A percentile compares a stretch with the other conserved stretches of the same genome.
phyloP scores from a whole-genome alignment of 2,888 invertebrate genomes.

The Chrysopilus asiliformis region DNA sequence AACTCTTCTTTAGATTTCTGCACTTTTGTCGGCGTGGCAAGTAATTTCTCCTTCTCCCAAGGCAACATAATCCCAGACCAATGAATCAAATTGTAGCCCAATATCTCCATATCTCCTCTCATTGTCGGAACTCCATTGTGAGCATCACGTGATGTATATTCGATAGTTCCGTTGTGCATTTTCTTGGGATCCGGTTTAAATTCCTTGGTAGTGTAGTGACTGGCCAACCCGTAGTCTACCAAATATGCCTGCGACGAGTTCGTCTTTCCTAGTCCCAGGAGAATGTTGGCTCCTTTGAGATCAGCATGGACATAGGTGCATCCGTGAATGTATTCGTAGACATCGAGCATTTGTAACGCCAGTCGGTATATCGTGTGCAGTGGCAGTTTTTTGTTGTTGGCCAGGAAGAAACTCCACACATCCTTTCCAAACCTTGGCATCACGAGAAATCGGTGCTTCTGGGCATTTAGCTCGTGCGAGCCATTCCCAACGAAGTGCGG shows the following conservation, averaged over 20 bases:
- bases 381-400: conserved; percentile 53
- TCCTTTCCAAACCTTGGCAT: conserved; percentile 85
- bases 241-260: conserved; percentile 64
- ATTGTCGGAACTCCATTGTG: conserved; percentile 81
- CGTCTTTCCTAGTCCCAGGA: conserved; percentile 55
- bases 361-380: conserved; percentile 62
- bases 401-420: conserved; percentile 61
- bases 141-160: conserved; percentile 92
- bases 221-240: conserved; percentile 88
- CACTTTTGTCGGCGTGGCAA: conserved; percentile 46
- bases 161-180: conserved; percentile 94
- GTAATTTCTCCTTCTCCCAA: conserved; percentile 54
- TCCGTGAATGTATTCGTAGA: conserved; percentile 82
- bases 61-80: conserved; percentile 78
- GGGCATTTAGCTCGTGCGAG: conserved; percentile 54
- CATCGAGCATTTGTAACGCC: conserved; percentile 75
- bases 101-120: conserved; percentile 87
- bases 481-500: conserved; percentile 76
- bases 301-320: conserved; percentile 90
- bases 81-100: conserved; percentile 85
- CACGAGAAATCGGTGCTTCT: conserved; percentile 76
- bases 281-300: conserved; percentile 88
- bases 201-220: conserved; percentile 57
- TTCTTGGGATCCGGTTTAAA: conserved; percentile 81
- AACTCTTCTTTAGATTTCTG: conserved; percentile 56